phyloP scores from a whole-genome alignment of 2,113 vertebrate genomes.

The Hyperopisus bebe region DNA sequence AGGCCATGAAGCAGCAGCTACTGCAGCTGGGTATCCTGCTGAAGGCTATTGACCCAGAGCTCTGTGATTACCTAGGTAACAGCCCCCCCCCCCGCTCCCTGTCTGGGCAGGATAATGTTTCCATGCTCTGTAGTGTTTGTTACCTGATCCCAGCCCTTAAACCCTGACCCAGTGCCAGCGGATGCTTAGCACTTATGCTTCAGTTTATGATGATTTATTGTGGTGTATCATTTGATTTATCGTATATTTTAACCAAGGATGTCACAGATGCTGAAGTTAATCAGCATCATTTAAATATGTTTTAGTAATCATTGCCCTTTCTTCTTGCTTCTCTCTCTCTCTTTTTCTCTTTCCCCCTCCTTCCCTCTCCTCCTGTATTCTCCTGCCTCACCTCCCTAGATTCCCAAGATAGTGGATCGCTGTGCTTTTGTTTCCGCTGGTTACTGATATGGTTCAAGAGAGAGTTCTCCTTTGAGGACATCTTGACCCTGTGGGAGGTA shows the following conservation, averaged over 20 bases:
- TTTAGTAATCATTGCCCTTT: neutral
- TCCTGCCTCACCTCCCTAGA: constrained; percentile 38
- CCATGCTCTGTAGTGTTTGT: neutral
- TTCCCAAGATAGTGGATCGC: constrained; percentile 68
- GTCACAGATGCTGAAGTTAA: neutral
- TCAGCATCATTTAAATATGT: neutral
- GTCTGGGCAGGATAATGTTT: neutral
- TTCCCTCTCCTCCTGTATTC: neutral
- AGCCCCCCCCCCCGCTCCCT: neutral
- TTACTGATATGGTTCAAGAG: constrained; percentile 90
- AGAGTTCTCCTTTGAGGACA: constrained; percentile 81
- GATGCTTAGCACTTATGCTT: neutral
- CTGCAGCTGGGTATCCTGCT: constrained; percentile 74
- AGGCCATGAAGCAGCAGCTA: constrained; percentile 87
- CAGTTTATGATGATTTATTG: neutral
- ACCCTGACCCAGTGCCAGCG: neutral
- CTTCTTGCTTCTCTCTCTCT: neutral
- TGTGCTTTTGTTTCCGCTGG: constrained; percentile 81
- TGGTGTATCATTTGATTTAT: neutral
- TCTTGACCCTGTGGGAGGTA: constrained; percentile 83
- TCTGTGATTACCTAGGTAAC: constrained; percentile 81
- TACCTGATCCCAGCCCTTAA: neutral
- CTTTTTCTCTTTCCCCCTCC: neutral
- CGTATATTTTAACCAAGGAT: neutral
- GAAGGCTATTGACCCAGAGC: constrained; percentile 72